A percentile compares a stretch with the other conserved stretches of the same genome.
Conservation (phyloP, 2,113 vertebrate species). For the Oryctolagus cuniculus region mOryCun1.1 NC_091434.1:155977001-155977500, state of each 20-base stretch:
- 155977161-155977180: conserved; percentile 77
- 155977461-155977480: neutral
- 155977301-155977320: neutral
- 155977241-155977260: conserved; percentile 65
- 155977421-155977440: neutral
- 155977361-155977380: neutral
- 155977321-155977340: neutral
- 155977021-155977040: conserved; percentile 79
- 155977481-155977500: neutral
- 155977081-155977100: conserved; percentile 75
- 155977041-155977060: conserved; percentile 72
- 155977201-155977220: conserved; percentile 64
- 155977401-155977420: neutral
- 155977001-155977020: conserved; percentile 77
- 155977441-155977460: no score
- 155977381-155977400: neutral
- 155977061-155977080: conserved; percentile 74
- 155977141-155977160: conserved; percentile 77
- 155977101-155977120: conserved; percentile 76
- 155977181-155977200: conserved; percentile 68
- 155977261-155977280: conserved; percentile 51
- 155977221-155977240: conserved; percentile 69
- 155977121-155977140: conserved; percentile 75
- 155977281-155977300: conserved; percentile 37
- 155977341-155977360: neutral